Conservation (phyloP, 2,797 vertebrate genomes). For the Myotis vivesi region DNA sequence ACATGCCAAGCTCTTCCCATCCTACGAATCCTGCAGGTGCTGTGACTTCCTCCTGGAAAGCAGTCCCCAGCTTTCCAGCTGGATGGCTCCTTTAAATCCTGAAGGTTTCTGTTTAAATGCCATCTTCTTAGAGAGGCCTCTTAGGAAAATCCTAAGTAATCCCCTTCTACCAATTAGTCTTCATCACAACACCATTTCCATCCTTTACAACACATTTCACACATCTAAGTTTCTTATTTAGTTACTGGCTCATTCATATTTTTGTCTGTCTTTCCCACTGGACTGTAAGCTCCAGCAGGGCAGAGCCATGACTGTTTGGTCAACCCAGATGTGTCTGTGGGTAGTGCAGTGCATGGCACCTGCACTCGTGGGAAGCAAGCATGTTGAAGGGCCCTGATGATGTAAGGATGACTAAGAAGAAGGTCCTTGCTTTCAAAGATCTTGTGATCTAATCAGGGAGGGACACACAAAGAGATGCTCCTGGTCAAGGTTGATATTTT, state of each 20-base stretch:
- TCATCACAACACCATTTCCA: not conserved
- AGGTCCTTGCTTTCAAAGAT: not conserved
- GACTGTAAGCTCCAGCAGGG: not conserved
- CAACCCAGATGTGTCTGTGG: not conserved
- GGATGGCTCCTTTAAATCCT: constrained; percentile 14
- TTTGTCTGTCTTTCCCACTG: not conserved
- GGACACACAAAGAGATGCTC: not conserved
- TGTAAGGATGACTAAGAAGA: not conserved
- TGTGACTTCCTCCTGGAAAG: not conserved
- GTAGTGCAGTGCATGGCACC: not conserved
- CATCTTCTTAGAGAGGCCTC: constrained; percentile 32
- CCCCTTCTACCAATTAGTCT: constrained; percentile 16
- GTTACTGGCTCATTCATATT: not conserved
- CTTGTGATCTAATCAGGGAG: not conserved
- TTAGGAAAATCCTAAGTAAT: constrained; percentile 39
- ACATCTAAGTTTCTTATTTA: not conserved
- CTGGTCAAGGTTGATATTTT: not conserved
- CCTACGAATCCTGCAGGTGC: not conserved
- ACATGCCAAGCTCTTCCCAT: not conserved
- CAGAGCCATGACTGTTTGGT: not conserved
- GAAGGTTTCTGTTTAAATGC: constrained; percentile 33
- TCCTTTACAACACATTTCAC: not conserved
- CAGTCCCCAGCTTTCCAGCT: not conserved
- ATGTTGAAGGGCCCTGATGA: not conserved
- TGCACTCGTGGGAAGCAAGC: fast-evolving